phyloP scores from a whole-genome alignment of 2,113 vertebrate genomes.

The Xiphophorus couchianus region DNA sequence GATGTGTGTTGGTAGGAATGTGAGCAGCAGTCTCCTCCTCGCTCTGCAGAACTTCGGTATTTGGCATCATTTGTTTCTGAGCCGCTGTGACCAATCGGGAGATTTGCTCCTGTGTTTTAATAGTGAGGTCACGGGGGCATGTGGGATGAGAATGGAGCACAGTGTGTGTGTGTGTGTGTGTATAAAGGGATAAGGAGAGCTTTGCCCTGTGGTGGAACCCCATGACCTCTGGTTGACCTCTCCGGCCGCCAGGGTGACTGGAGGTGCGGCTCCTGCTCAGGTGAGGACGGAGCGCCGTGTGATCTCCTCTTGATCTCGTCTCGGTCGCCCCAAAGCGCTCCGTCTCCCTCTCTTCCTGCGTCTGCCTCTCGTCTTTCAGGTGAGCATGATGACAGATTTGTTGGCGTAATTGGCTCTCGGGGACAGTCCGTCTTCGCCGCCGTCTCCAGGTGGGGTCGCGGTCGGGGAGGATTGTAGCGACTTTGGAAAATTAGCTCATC shows the following conservation, averaged over 20 bases:
- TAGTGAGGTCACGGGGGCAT: conserved; percentile 68
- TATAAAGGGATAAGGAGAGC: conserved; percentile 55
- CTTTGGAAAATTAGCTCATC: background rate
- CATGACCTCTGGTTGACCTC: conserved; percentile 68
- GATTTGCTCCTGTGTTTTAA: conserved; percentile 79
- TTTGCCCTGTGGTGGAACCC: conserved; percentile 61
- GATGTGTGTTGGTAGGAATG: conserved; percentile 44
- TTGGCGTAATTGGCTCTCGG: conserved; percentile 34
- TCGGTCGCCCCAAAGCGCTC: conserved; percentile 4
- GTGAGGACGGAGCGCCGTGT: conserved; percentile 49
- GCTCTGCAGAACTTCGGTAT: conserved; percentile 61
- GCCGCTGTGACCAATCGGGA: conserved; percentile 72
- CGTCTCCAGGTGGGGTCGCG: conserved; percentile 37
- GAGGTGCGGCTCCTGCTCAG: conserved; percentile 40
- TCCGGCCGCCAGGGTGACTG: conserved; percentile 52
- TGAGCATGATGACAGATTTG: conserved; percentile 62
- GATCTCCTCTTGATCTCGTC: conserved; percentile 44
- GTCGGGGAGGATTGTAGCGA: background rate
- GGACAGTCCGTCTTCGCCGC: conserved; percentile 55
- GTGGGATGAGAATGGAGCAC: conserved; percentile 49
- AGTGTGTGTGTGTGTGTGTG: conserved; percentile 55
- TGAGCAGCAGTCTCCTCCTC: conserved; percentile 15
- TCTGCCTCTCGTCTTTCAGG: conserved; percentile 66
- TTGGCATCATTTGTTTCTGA: conserved; percentile 75
- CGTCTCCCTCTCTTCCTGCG: conserved; percentile 41